Base-by-base conservation (phyloP, 2,888 invertebrate genomes). In the Drosophila bunnanda region DNA sequence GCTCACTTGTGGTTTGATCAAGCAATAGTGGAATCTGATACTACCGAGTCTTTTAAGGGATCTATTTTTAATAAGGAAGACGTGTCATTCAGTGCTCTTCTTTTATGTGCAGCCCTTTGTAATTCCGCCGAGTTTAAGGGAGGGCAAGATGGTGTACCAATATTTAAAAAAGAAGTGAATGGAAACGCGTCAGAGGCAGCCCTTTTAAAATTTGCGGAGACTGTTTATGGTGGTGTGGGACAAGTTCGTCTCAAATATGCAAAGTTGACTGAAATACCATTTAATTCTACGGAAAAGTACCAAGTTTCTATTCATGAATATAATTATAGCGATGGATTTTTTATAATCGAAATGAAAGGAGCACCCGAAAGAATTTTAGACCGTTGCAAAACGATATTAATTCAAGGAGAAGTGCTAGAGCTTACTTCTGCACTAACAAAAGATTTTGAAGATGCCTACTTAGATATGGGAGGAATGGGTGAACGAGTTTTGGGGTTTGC, bases 1-100 rank as follows among this genome's bases (percentile, higher is more conserved):
- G 98, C 99, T 79, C 99, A 99, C 93, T 98, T 99, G 98, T 99
- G 98, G 97, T 98, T 98, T 92, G 99, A 99, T 93, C 97, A 98
- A 93, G 97, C 97, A 93, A 99, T 99, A 93, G 97, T 98, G 91
- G 99, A 99, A 93, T 98, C 99, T 71, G 99, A 99, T 92, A 99
- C 99, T 79, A 98, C 98, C 89, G 99, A 99, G 93, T 98, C 98
- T 93, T 99, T 99, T 93, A 97, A 97, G 81, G 98, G 97, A 91
- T 44, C 57, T 12, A 12, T 20, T 96, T 97, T 50, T 97, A 97
- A 93, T 98, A 98, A 93, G 97, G 98, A 94, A 94, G 95, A 91
- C 95, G 95, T 76, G 95, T 96, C 93, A 95, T 97, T 97, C 94
- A 94, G 94, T 93, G 97, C 98, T 58, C 94, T 99, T 70, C 96